phyloP scores from a whole-genome alignment of 23 tunicate species.

The Halocynthia aurantium region DNA sequence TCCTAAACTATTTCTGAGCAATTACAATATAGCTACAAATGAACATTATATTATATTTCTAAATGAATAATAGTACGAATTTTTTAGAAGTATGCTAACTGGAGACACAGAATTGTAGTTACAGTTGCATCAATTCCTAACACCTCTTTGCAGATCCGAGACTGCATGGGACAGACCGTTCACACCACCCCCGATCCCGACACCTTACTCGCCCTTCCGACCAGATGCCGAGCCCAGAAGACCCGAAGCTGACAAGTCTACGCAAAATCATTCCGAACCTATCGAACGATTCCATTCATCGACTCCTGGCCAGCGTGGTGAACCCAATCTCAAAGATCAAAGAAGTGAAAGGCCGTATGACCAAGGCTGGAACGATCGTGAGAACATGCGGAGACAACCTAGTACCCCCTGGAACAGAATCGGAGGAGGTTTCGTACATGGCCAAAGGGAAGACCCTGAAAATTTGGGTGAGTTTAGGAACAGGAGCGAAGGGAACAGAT shows the following conservation, averaged over 20 bases:
- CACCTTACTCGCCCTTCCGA: constrained; percentile 40
- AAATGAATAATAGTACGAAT: too few species aligned
- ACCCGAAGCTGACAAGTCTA: constrained; percentile 30
- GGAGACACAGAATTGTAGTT: neutral
- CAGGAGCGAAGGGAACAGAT: neutral
- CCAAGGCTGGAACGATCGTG: neutral
- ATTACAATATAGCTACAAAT: neutral
- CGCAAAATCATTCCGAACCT: constrained; percentile 2
- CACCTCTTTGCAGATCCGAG: constrained; percentile 31
- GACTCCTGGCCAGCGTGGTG: neutral
- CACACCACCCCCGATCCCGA: constrained; percentile 88
- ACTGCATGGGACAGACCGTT: constrained; percentile 30
- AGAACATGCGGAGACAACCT: neutral
- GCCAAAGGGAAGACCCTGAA: neutral
- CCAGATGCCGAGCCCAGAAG: neutral
- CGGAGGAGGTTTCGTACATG: neutral
- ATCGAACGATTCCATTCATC: neutral
- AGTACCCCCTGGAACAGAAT: neutral
- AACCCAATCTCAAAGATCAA: neutral
- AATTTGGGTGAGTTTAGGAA: neutral
- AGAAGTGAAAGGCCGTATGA: neutral
- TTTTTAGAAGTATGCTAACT: too few species aligned
- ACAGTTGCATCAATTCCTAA: neutral
- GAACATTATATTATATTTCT: too few species aligned
- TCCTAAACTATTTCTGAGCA: neutral